These are phyloP conservation scores for Parasteatoda lunata DNA, from an alignment of 2,888 invertebrate species.

Conservation along the genomic window DNA sequence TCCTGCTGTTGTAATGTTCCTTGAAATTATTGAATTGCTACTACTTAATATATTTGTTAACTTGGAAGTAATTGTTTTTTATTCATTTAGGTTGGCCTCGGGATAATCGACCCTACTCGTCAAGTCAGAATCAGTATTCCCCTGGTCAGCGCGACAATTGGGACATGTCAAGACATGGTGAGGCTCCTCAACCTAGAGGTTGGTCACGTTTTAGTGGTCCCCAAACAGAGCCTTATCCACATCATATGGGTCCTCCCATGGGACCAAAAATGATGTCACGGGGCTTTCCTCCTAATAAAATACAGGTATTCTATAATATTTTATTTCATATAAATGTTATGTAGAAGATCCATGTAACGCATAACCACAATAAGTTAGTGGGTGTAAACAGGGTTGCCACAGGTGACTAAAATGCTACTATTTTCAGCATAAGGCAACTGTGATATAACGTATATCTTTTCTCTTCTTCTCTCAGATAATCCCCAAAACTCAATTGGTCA, in stretches of 20 bases:
- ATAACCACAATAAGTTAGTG: too few relatives aligned
- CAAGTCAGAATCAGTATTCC: constrained; percentile 55
- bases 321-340: neutral
- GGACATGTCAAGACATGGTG: constrained; percentile 55
- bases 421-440: too few relatives aligned
- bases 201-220: constrained; percentile 50
- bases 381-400: too few relatives aligned
- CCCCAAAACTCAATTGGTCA: too few relatives aligned
- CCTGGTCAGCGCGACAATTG: constrained; percentile 61
- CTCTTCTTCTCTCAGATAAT: too few relatives aligned
- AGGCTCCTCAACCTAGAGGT: constrained; percentile 35
- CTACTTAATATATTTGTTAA: too few relatives aligned
- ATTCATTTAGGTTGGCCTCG: constrained; percentile 55
- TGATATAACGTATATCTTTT: too few relatives aligned
- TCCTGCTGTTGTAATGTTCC: too few relatives aligned
- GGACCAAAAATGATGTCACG: constrained; percentile 58
- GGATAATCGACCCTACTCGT: constrained; percentile 58
- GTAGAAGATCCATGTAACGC: too few relatives aligned
- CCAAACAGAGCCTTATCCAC: constrained; percentile 32
- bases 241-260: constrained; percentile 57
- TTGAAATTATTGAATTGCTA: too few relatives aligned
- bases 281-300: constrained; percentile 56
- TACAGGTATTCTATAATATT: constrained; percentile 42
- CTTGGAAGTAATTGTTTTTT: too few relatives aligned
- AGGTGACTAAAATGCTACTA: too few relatives aligned